Evolutionary conservation across 2,888 invertebrate species (phyloP).

Genomic region (Cheilosia vulpina): DNA sequence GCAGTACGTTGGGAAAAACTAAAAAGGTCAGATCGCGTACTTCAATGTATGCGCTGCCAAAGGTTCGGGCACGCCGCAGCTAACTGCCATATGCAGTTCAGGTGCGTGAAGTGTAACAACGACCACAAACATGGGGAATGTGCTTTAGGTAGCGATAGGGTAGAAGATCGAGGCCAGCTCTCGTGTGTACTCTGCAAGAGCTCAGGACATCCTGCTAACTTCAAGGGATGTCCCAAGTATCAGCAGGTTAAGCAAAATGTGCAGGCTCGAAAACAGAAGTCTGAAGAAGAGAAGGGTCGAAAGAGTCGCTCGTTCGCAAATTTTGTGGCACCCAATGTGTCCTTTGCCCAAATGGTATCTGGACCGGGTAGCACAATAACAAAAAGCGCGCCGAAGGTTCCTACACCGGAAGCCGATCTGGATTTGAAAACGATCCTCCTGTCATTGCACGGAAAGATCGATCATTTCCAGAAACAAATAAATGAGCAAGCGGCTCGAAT

Average conservation of each 20-base stretch:
- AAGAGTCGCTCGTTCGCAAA: too few species aligned
- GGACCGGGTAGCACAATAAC: background rate
- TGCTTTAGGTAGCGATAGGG: background rate
- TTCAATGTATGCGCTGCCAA: background rate
- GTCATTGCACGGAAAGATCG: background rate
- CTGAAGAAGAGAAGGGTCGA: too few species aligned
- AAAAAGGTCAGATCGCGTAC: too few species aligned
- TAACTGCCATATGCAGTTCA: slow-evolving; percentile 25
- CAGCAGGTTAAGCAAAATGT: background rate
- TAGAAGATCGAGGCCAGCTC: slow-evolving; percentile 8
- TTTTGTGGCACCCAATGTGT: too few species aligned
- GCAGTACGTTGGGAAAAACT: too few species aligned
- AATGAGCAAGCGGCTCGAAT: background rate
- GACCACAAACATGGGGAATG: slow-evolving; percentile 22
- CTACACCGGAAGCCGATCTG: background rate
- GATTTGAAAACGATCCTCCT: slow-evolving; percentile 11
- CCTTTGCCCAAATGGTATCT: too few species aligned
- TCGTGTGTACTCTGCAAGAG: slow-evolving; percentile 5
- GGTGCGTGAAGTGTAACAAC: slow-evolving; percentile 4
- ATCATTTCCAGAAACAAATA: background rate
- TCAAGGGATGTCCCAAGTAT: background rate
- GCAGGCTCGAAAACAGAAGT: background rate
- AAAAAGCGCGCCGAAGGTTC: background rate
- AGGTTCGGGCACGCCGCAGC: slow-evolving; percentile 32
- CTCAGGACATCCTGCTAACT: background rate